Evolutionary conservation across 2,888 invertebrate species (phyloP).

Genomic region (Siphlonurus alternatus): DNA sequence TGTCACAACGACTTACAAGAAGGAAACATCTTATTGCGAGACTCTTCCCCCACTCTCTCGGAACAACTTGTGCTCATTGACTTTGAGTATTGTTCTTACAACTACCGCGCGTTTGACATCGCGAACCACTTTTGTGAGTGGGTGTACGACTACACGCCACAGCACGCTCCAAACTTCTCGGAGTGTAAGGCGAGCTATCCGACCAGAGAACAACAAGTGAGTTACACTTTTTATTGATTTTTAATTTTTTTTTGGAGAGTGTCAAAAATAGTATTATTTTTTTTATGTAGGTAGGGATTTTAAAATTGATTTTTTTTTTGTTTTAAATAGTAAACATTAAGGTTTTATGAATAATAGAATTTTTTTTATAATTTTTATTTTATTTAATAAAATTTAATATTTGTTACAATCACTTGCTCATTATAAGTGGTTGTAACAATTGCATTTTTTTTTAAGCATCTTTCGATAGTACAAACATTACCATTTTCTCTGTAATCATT

Average conservation of each 20-base stretch:
- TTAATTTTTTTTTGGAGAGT: slow-evolving; percentile 1
- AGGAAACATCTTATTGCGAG: slow-evolving; percentile 47
- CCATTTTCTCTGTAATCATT: no score
- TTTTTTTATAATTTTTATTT: no score
- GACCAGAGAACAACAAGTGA: slow-evolving; percentile 60
- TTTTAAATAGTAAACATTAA: background rate
- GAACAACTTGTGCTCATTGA: slow-evolving; percentile 65
- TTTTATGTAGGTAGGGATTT: slow-evolving; percentile 1
- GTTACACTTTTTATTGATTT: slow-evolving; percentile 11
- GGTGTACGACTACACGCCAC: slow-evolving; percentile 72
- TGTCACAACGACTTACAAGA: slow-evolving; percentile 94
- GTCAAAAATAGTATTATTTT: background rate
- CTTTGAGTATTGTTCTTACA: slow-evolving; percentile 92
- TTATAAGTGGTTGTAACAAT: no score
- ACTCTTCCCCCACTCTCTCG: slow-evolving; percentile 17
- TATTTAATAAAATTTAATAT: no score
- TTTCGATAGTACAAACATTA: no score
- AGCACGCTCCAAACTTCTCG: slow-evolving; percentile 58
- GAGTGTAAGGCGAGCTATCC: slow-evolving; percentile 54
- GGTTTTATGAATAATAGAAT: background rate
- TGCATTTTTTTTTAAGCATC: no score
- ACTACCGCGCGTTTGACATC: slow-evolving; percentile 81
- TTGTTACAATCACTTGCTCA: no score
- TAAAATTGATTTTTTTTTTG: background rate
- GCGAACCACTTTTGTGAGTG: slow-evolving; percentile 92